Conservation (phyloP, 2,113 vertebrate genomes). For the Catharus minimus region DNA sequence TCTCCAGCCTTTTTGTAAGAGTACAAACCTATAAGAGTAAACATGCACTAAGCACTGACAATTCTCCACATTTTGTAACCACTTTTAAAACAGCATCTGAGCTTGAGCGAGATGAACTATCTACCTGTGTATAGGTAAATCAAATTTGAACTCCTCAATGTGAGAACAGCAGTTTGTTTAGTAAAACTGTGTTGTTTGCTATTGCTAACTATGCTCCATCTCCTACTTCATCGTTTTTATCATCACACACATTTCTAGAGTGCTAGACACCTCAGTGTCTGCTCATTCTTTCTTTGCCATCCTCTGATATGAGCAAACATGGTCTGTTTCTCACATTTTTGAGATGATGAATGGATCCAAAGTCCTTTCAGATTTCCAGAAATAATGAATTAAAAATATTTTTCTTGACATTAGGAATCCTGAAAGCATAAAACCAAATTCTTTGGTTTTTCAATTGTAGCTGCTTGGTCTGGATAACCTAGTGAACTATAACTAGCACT, state of each 20-base stretch:
- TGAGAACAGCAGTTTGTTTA: slow-evolving; percentile 3
- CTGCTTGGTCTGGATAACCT: background rate
- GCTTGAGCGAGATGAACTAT: background rate
- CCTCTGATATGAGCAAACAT: background rate
- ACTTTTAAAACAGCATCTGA: slow-evolving; percentile 6
- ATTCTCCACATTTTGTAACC: slow-evolving; percentile 13
- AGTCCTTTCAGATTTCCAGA: background rate
- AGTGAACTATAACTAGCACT: background rate
- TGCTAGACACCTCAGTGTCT: background rate
- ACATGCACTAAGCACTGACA: background rate
- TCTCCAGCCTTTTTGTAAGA: background rate
- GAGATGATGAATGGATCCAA: background rate
- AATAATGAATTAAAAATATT: background rate
- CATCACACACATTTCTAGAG: background rate
- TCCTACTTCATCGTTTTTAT: background rate
- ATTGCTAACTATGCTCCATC: background rate
- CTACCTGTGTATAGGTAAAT: background rate
- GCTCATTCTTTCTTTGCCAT: background rate
- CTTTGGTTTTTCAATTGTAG: background rate
- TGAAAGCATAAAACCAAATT: background rate
- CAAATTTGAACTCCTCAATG: background rate
- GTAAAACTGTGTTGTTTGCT: background rate
- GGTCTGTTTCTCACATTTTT: background rate
- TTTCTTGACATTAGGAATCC: background rate
- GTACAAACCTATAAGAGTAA: background rate